Conservation (phyloP, 1,140 invertebrate genomes). For the Mycetomoellerius zeteki region DNA sequence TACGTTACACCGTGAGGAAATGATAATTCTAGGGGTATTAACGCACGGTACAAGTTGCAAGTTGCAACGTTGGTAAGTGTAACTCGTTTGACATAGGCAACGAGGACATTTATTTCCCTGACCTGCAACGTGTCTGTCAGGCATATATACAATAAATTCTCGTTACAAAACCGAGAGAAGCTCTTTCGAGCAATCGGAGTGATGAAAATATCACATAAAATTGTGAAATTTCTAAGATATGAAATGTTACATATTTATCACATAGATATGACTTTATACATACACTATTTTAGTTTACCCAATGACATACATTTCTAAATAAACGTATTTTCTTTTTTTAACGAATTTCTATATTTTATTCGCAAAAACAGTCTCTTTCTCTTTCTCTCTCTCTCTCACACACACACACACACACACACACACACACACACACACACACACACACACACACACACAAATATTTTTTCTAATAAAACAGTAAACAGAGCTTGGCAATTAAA, state of each 20-base stretch:
- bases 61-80: constrained; percentile 11
- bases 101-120: constrained; percentile 28
- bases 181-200: not conserved
- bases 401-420: too few species aligned
- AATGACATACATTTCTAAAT: not conserved
- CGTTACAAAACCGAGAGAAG: constrained; percentile 24
- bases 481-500: not conserved
- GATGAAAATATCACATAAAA: constrained; percentile 18
- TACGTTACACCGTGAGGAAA: constrained; percentile 39
- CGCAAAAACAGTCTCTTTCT: not conserved
- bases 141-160: constrained; percentile 41
- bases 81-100: constrained; percentile 34
- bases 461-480: not conserved
- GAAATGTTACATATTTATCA: not conserved
- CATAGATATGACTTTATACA: not conserved
- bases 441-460: not conserved
- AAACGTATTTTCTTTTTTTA: not conserved
- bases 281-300: not conserved
- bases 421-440: too few species aligned
- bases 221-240: not conserved
- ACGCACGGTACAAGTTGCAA: constrained; percentile 23
- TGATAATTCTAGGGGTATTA: constrained; percentile 54
- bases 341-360: not conserved
- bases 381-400: too few species aligned
- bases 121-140: constrained; percentile 21